A percentile compares a stretch with the other conserved stretches of the same genome.
These are phyloP conservation scores for Xiphias gladius DNA, from an alignment of 2,113 vertebrate species.

Conservation along the genomic window DNA sequence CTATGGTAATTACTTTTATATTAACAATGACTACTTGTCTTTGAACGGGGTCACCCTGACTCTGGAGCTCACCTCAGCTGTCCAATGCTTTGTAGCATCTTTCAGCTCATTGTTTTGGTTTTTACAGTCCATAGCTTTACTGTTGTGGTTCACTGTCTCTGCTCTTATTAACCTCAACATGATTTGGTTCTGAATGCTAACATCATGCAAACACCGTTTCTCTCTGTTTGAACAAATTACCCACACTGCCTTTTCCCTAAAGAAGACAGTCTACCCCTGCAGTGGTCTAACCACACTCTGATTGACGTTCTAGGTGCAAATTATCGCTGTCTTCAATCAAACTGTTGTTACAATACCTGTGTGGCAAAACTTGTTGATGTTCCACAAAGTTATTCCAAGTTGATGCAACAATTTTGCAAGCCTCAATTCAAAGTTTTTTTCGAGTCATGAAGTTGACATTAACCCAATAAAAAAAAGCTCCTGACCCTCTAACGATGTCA, in stretches of 20 bases:
- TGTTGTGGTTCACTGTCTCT: slow-evolving; percentile 1
- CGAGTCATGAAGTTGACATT: slow-evolving; percentile 17
- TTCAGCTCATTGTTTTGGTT: too few relatives aligned
- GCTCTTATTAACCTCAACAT: neutral
- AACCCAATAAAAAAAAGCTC: neutral
- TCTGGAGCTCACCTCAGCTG: too few relatives aligned
- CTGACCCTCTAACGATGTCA: slow-evolving; percentile 18
- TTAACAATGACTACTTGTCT: too few relatives aligned
- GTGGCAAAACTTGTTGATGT: neutral
- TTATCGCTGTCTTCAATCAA: neutral
- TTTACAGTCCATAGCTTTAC: too few relatives aligned
- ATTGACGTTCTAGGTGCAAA: slow-evolving; percentile 7
- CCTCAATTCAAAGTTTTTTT: slow-evolving; percentile 25
- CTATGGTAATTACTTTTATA: too few relatives aligned
- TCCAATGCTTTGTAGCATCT: too few relatives aligned
- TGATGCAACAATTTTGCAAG: slow-evolving; percentile 18
- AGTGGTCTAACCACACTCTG: neutral
- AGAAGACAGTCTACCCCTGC: neutral
- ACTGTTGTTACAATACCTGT: neutral
- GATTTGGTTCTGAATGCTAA: neutral
- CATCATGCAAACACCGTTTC: neutral
- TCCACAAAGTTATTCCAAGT: slow-evolving; percentile 10
- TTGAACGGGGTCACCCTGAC: neutral
- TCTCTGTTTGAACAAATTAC: neutral
- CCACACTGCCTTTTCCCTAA: neutral